Percentiles rank a stretch among this genome's conserved stretches.
These are phyloP conservation scores for Glandiceps talaboti DNA, from an alignment of 53 echinoderm and acorn worm species.

Conservation along the genomic window DNA sequence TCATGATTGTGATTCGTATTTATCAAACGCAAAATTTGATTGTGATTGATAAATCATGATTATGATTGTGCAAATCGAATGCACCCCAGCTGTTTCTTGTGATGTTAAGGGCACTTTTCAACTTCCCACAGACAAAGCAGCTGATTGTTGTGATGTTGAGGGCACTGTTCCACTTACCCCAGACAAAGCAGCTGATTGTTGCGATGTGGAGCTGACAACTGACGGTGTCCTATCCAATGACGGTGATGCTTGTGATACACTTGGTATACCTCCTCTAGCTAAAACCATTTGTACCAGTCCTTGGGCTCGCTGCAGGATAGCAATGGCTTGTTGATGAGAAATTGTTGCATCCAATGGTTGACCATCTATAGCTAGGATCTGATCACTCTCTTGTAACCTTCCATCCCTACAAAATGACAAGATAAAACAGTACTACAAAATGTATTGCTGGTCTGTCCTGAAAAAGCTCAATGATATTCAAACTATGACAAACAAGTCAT, in stretches of 20 bases:
- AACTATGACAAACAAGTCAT: too few relatives aligned
- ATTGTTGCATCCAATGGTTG: conserved; percentile 55
- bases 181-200: not conserved
- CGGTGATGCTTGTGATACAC: not conserved
- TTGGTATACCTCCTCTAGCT: conserved; percentile 25
- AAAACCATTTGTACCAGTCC: conserved; percentile 71
- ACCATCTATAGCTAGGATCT: conserved; percentile 87
- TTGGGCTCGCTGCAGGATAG: conserved; percentile 69
- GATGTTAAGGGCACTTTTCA: too few relatives aligned
- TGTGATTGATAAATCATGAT: too few relatives aligned
- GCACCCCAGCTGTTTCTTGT: too few relatives aligned
- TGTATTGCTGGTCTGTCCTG: too few relatives aligned
- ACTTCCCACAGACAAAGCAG: not conserved
- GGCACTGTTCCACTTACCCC: too few relatives aligned
- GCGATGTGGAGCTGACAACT: not conserved
- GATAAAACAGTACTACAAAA: too few relatives aligned
- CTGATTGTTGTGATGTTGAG: too few relatives aligned
- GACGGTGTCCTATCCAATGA: not conserved
- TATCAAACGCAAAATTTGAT: too few relatives aligned
- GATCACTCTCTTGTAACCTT: conserved; percentile 70
- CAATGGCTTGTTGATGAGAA: conserved; percentile 86
- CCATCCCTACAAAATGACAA: conserved; percentile 72
- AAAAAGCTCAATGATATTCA: too few relatives aligned
- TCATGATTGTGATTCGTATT: too few relatives aligned
- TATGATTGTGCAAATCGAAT: too few relatives aligned